A percentile compares a stretch with the other conserved stretches of the same genome.
These are phyloP conservation scores for Sparidentex hasta DNA, from an alignment of 2,797 vertebrate genomes.

Conservation along the genomic window DNA sequence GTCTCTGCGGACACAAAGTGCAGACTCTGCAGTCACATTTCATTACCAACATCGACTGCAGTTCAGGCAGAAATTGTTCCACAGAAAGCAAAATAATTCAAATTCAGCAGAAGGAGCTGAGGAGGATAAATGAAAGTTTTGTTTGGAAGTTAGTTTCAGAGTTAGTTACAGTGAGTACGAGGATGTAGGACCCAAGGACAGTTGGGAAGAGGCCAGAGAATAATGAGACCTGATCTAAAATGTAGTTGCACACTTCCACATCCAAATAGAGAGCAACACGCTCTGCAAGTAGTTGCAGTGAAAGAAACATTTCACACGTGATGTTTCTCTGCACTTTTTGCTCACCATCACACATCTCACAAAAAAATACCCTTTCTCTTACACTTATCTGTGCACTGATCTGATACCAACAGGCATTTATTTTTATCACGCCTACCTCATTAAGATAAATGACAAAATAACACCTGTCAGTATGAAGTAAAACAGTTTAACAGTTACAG, in stretches of 20 bases:
- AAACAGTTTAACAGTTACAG: no score
- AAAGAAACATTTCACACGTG: background rate
- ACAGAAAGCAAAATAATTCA: background rate
- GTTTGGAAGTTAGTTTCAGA: background rate
- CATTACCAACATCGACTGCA: slow-evolving; percentile 1
- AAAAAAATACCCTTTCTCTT: background rate
- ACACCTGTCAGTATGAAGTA: no score
- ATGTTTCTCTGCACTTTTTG: no score
- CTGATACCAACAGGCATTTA: background rate
- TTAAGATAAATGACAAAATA: background rate
- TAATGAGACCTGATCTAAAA: background rate
- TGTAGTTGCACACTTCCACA: background rate
- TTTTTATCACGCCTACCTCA: background rate
- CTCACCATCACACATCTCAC: background rate
- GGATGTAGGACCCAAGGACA: background rate
- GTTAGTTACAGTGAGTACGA: background rate
- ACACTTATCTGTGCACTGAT: background rate
- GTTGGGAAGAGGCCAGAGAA: background rate
- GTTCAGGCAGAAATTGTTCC: background rate
- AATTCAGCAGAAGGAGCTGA: background rate
- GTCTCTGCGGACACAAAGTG: background rate
- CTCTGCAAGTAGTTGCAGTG: background rate
- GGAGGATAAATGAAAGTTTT: background rate
- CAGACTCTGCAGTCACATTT: background rate
- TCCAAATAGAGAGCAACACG: background rate